These are phyloP conservation scores for Chelonia mydas DNA, from an alignment of 2,797 vertebrate species.

Conservation along the genomic window DNA sequence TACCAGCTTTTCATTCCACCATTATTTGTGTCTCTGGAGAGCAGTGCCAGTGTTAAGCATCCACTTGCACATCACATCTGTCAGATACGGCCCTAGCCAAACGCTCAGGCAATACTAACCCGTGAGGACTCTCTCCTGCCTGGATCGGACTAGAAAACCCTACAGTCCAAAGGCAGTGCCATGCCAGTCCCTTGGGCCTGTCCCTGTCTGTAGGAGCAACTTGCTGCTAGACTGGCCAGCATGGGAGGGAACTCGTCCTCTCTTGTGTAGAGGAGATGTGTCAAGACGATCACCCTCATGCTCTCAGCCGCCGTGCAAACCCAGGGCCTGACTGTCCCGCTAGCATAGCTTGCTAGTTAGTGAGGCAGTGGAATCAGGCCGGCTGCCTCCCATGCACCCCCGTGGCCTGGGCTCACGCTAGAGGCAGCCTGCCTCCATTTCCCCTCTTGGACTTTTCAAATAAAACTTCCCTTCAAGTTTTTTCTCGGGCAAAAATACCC, in stretches of 20 bases:
- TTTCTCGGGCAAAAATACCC: too few relatives aligned
- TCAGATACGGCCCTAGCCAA: background rate
- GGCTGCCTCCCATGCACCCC: accelerated
- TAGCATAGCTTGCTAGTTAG: background rate
- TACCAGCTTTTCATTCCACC: slow-evolving; percentile 47
- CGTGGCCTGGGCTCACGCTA: too few relatives aligned
- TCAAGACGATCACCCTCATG: background rate
- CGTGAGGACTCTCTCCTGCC: background rate
- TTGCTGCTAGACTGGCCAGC: background rate
- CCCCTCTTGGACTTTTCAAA: background rate
- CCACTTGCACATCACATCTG: slow-evolving; percentile 32
- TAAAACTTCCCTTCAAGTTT: background rate
- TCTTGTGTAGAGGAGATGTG: accelerated
- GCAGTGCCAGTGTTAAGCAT: background rate
- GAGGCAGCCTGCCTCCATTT: background rate
- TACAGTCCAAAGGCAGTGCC: background rate
- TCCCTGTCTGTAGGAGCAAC: accelerated
- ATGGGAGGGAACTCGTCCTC: too few relatives aligned
- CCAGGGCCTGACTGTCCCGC: background rate
- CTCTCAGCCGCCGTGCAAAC: background rate
- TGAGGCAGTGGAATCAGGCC: accelerated
- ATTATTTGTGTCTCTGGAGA: slow-evolving; percentile 23
- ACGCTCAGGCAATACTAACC: background rate
- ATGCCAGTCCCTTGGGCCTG: background rate
- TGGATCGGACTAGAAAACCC: background rate